Base-by-base conservation (phyloP, 2,888 invertebrate species). In the Autographa pulchrina region DNA sequence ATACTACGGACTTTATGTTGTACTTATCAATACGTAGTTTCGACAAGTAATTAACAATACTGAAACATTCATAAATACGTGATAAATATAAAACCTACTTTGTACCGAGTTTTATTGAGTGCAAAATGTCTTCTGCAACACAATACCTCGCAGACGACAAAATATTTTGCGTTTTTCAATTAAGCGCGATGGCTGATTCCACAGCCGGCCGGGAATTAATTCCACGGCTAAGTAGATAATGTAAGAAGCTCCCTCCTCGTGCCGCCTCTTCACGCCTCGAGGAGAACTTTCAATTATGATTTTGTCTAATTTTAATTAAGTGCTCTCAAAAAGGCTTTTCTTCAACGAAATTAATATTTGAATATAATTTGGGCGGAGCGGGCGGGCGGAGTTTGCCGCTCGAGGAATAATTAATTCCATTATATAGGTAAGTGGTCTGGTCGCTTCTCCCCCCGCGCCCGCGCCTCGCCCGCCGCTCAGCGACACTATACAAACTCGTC, bases 251-350 rank as follows among this genome's bases (percentile, higher is more conserved):
- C 88, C 91, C 92, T 89, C 89, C 88, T 88, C 90, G 88, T 88
- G 89, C 91, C 90, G 88, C 92, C 92, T 92, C 94, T 94, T 94
- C 94, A 92, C 96, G 95, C 95, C 95, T 94, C 93, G 91, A 95
- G 94, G 93, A 94, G 94, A 95, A 96, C 94, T 94, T 96, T 96
- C 96, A 96, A 95, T 96, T 96, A 96, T 94, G 94, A 96, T 95
- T 96, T 96, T 94, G 95, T 95, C 95, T 95, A 95, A 96, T 95
- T 95, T 96, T 95, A 95, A 96, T 96, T 95, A 96, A 95, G 95
- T 94, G 94, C 93, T 95, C 94, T 95, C 94, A 92, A 94, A 94
- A 94, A 95, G 94, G 94, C 94, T 94, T 95, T 95, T 93, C 95
- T 93, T 92, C 93, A 92, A 91, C 92, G 93, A 95, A 96, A 96